These are phyloP conservation scores for Eremophila alpestris DNA, from an alignment of 2,797 vertebrate genomes.

Conservation along the genomic window DNA sequence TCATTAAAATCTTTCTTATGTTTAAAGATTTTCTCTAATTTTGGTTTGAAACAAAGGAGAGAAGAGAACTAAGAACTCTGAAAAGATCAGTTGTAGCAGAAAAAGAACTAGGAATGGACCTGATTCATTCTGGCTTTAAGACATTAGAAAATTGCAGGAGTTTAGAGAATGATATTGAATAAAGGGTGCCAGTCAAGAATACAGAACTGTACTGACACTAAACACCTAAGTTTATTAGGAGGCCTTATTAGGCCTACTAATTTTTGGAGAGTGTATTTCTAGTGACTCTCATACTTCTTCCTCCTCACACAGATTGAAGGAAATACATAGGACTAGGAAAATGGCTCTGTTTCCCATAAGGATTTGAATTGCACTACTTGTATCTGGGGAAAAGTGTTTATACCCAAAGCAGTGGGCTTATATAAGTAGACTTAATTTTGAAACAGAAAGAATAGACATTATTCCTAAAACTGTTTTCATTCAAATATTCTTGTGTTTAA, in stretches of 20 bases:
- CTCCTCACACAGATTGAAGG: not conserved
- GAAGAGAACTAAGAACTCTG: not conserved
- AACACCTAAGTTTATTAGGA: not conserved
- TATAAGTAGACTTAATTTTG: not conserved
- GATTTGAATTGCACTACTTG: slow-evolving; percentile 6
- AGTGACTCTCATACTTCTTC: not conserved
- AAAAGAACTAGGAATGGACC: not conserved
- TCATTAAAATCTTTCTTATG: not conserved
- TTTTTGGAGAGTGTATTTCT: not conserved
- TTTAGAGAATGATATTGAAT: not conserved
- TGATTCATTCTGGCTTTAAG: not conserved
- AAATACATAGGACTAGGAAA: not conserved
- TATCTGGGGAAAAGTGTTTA: not conserved
- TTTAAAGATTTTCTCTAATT: not conserved
- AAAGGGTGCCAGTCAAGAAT: not conserved
- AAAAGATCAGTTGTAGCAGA: not conserved
- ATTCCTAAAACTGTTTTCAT: not conserved
- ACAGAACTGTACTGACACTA: not conserved
- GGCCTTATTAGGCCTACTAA: not conserved
- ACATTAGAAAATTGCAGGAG: not conserved
- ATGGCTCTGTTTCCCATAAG: not conserved
- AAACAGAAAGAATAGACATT: not conserved
- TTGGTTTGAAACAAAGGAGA: not conserved
- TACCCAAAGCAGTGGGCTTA: not conserved
- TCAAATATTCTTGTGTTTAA: not conserved